Conservation (phyloP, 2,888 invertebrate genomes). For the Mythimna impura region DNA sequence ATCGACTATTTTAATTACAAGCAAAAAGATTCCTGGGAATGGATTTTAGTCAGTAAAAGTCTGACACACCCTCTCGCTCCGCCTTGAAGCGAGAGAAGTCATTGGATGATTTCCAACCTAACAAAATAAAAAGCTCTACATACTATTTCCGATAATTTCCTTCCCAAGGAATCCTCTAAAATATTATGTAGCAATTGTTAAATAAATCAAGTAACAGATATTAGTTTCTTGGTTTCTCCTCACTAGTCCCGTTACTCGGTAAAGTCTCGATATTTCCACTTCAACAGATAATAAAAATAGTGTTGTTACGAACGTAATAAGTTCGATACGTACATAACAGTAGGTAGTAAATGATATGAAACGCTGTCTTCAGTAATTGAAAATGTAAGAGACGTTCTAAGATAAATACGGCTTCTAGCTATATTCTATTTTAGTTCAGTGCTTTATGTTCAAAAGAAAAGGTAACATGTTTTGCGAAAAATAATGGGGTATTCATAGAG, state of each 20-base stretch:
- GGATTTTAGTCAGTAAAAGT: too few species aligned
- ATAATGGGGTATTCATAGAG: background rate
- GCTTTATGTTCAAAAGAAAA: background rate
- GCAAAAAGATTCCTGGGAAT: too few species aligned
- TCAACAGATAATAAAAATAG: background rate
- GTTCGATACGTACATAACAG: constrained; percentile 7
- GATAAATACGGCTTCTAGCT: constrained; percentile 20
- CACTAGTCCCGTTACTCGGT: background rate
- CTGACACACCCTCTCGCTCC: too few species aligned
- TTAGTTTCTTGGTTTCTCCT: background rate
- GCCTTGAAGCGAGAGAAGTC: too few species aligned
- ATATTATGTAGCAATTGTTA: too few species aligned
- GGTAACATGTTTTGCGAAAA: background rate
- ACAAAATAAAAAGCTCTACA: too few species aligned
- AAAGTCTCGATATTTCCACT: constrained; percentile 3
- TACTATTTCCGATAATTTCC: too few species aligned
- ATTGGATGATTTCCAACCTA: too few species aligned
- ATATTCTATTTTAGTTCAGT: constrained; percentile 35
- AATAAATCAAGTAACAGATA: too few species aligned
- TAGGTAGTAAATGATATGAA: constrained; percentile 13
- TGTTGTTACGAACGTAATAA: constrained; percentile 13
- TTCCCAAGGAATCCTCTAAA: too few species aligned
- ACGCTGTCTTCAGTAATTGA: constrained; percentile 43
- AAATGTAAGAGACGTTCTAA: constrained; percentile 28
- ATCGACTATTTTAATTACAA: too few species aligned